Evolutionary conservation across 2,797 vertebrate genomes (phyloP).

Genomic region (Glossophaga mutica): DNA sequence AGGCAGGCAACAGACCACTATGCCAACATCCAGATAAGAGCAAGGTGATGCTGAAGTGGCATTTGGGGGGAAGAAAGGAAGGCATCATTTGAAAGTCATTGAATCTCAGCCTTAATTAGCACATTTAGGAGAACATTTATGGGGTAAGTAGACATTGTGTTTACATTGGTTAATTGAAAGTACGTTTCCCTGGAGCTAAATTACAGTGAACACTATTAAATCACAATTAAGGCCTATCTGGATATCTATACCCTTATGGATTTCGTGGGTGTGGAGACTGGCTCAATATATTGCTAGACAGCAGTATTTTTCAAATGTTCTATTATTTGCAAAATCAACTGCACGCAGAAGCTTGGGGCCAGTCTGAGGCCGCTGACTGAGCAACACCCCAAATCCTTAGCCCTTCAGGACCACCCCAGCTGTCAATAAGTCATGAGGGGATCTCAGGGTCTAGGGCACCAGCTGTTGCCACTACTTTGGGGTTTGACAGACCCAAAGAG

Average conservation of each 20-base stretch:
- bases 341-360: not conserved
- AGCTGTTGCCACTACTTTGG: not conserved
- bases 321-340: not conserved
- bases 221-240: conserved; percentile 76
- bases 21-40: not conserved
- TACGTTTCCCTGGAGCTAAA: conserved; percentile 74
- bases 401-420: not conserved
- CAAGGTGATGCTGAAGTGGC: not conserved
- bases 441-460: not conserved
- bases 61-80: not conserved
- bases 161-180: conserved; percentile 79
- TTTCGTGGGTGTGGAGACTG: not conserved
- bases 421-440: not conserved
- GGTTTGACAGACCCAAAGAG: not conserved
- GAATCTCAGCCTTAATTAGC: conserved; percentile 57
- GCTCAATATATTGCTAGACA: conserved; percentile 6
- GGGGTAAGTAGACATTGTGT: conserved; percentile 71
- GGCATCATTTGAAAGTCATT: not conserved
- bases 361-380: not conserved
- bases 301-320: conserved; percentile 7
- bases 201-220: conserved; percentile 76
- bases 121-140: conserved; percentile 72
- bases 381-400: not conserved
- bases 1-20: not conserved
- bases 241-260: conserved; percentile 64